Evolutionary conservation across 2,888 invertebrate genomes (phyloP), one percentile per base, ranked within the genome.

Genomic region (Rhogogaster chlorosoma): DNA sequence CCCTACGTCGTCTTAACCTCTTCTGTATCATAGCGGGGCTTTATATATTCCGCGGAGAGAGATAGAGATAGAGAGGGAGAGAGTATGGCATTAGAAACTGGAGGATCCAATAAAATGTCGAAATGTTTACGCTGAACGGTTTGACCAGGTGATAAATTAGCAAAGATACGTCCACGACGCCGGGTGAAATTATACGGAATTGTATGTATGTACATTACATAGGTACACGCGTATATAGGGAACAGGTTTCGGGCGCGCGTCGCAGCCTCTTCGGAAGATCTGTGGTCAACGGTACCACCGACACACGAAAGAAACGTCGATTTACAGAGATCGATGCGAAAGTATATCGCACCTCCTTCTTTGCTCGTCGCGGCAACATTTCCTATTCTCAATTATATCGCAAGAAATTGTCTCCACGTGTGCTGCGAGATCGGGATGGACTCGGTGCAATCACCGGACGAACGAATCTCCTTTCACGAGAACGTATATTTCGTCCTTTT

Each of bases 131-230:
- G 86, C 86, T 36, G 87, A 86, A 85, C 86, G 87, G 87, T 87
- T 87, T 73, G 88, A 89, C 88, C 89, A 88, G 89, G 89, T 89
- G 88, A 90, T 91, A 92, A 92, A 92, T 92, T 92, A 92, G 90
- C 88, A 89, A 90, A 92, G 90, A 91, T 92, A n/a, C n/a, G 91
- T 91, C 91, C 84, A 61, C 67, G 42, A 53, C 90, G 89, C 90
- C 91, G 89, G 91, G 91, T 91, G 91, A 92, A 92, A 92, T 92
- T 92, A 91, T 92, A 91, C 90, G 91, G 32, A 92, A 90, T n/a
- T 6, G 26, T 67, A 67, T 15, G 67, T 67, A 61, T 29, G 26
- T 61, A 29, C 26, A 61, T 53, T 53, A 53, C 53, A 53, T 53
- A n/a, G 18, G n/a, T 53, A n/a, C n/a, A 53, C 7, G n/a, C 7